Conservation (phyloP, 1,140 invertebrate species). For the Drosophila littoralis region DNA sequence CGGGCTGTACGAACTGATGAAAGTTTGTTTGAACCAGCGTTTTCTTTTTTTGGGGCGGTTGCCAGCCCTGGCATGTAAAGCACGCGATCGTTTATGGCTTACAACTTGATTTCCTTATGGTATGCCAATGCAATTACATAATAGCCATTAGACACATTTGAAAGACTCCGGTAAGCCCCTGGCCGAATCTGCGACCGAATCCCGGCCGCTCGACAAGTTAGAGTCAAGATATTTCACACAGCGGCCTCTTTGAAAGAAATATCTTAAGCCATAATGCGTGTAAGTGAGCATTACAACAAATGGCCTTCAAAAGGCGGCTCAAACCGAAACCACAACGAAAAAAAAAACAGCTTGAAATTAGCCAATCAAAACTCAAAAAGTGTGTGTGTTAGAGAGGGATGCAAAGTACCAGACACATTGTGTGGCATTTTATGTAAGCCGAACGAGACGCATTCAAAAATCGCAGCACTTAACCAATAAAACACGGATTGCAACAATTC, state of each 20-base stretch:
- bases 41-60: no score
- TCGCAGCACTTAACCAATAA: conserved; percentile 70
- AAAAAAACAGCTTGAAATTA: conserved; percentile 53
- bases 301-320: conserved; percentile 52
- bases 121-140: conserved; percentile 6
- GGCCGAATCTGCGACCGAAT: neutral
- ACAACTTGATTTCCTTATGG: conserved; percentile 14
- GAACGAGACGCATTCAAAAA: conserved; percentile 47
- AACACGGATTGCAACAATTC: conserved; percentile 56
- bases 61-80: neutral
- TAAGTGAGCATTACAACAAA: conserved; percentile 71
- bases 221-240: conserved; percentile 59
- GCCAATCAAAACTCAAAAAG: conserved; percentile 60
- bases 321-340: conserved; percentile 25
- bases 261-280: conserved; percentile 63
- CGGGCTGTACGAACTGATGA: neutral
- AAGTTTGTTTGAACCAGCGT: no score
- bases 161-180: neutral
- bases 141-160: conserved; percentile 17
- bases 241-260: conserved; percentile 52
- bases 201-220: conserved; percentile 4
- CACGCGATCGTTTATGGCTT: neutral
- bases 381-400: conserved; percentile 25
- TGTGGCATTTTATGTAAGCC: conserved; percentile 60
- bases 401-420: conserved; percentile 20